Base-by-base conservation (phyloP, 2,113 vertebrate species). In the Eudyptes chrysolophus region DNA sequence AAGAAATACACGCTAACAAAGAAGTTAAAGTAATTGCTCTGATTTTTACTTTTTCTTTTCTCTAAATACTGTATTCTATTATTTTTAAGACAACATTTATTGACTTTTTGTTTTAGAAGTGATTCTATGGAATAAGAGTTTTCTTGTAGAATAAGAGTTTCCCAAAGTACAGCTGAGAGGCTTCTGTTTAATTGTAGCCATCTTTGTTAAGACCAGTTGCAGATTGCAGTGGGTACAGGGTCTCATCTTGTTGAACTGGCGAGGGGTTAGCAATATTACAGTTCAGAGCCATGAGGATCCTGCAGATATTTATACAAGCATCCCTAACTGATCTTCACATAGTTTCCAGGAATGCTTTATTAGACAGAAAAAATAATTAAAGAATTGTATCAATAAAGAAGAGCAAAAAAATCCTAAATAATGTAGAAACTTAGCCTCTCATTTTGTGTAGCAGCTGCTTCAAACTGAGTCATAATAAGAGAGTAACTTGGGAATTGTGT, bases 21-120 rank as follows among this genome's bases (percentile, higher is more conserved):
- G 30, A 69, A 51, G 76, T 97, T 22, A 96, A 98, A 93, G 98
- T 98, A 96, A 97, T 44, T 87, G 10, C 38, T 93, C 57, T 71
- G 14, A 2, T 48, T 96, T 93, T 89, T 38, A 64, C 25, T 58
- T 93, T 90, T 93, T 91, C 5, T 95, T 46, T 36, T 48, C n/a
- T 92, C 54, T 77, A 76, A 91, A 80, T 58, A 22, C 6, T 69
- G 19, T 79, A 30, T 61, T 85, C 18, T 66, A 2, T 52, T 84
- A n/a, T 69, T 95, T 92, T 48, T 34, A 94, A 80, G 49, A 68
- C 20, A 79, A 7, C 24, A 68, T 87, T 36, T 87, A 26, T 74
- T 55, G 10, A 4, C 19, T 48, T 70, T 49, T 57, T 70, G 20
- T 16, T 86, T 68, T 52, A 81, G 30, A 77, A 87, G 5, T 75